These are phyloP conservation scores for Poecilia latipinna DNA, from an alignment of 2,113 vertebrate species.

Conservation along the genomic window DNA sequence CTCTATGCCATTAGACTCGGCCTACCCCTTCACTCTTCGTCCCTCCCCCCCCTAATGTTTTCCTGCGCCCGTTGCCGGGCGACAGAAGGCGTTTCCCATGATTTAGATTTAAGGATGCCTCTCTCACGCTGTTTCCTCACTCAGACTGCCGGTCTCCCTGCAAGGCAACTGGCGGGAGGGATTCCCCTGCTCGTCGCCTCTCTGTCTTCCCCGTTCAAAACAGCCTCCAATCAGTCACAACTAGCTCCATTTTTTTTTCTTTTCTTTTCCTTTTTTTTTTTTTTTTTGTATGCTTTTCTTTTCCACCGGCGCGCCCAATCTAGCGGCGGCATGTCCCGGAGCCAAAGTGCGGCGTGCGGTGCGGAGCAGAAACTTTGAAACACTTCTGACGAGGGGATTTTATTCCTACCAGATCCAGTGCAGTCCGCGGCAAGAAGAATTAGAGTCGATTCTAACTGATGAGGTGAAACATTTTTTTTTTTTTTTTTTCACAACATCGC, in stretches of 20 bases:
- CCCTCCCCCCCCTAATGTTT: slow-evolving; percentile 68
- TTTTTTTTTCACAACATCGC: background rate
- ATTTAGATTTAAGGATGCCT: slow-evolving; percentile 79
- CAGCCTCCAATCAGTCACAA: slow-evolving; percentile 7
- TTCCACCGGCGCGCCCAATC: slow-evolving; percentile 36
- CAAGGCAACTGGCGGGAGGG: slow-evolving; percentile 79
- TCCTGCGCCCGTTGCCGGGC: slow-evolving; percentile 75
- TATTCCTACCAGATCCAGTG: slow-evolving; percentile 3
- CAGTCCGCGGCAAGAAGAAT: slow-evolving; percentile 14
- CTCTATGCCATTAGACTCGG: slow-evolving; percentile 39
- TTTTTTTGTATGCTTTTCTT: background rate
- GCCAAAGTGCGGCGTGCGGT: slow-evolving; percentile 33
- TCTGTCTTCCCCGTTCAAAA: slow-evolving; percentile 59
- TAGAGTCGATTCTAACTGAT: slow-evolving; percentile 57
- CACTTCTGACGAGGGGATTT: slow-evolving; percentile 7
- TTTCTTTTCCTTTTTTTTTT: background rate
- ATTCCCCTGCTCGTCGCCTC: slow-evolving; percentile 74
- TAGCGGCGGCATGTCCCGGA: slow-evolving; percentile 56
- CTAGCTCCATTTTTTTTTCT: background rate
- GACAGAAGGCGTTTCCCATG: slow-evolving; percentile 77
- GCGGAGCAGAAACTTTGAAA: slow-evolving; percentile 56
- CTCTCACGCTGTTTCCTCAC: slow-evolving; percentile 68
- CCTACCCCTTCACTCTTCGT: slow-evolving; percentile 47
- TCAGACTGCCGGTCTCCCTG: slow-evolving; percentile 71
- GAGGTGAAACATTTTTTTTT: slow-evolving; percentile 67